A percentile compares a stretch with the other conserved stretches of the same genome.
Evolutionary conservation across 2,888 invertebrate species (phyloP).

Genomic region (Agriopis aurantiaria): DNA sequence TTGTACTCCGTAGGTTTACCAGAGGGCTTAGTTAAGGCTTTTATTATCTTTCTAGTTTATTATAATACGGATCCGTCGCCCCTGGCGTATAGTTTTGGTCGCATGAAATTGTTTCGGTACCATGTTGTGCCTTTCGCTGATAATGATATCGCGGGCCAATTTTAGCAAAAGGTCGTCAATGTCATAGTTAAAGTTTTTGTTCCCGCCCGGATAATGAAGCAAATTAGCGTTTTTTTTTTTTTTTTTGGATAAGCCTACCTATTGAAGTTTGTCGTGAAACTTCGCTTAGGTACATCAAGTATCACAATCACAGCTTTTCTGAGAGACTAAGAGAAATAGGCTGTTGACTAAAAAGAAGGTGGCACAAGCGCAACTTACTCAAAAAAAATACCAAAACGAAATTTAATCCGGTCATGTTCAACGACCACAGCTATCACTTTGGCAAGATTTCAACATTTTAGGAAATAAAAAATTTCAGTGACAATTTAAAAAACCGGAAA

Average conservation of each 20-base stretch:
- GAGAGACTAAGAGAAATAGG: no score
- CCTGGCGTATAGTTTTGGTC: slow-evolving; percentile 12
- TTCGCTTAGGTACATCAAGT: not conserved
- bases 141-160: slow-evolving; percentile 30
- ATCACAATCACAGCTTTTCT: no score
- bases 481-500: no score
- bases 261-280: not conserved
- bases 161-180: slow-evolving; percentile 38
- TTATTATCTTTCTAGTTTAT: slow-evolving; percentile 2
- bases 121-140: slow-evolving; percentile 45
- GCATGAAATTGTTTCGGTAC: slow-evolving; percentile 32
- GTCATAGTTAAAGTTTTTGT: slow-evolving; percentile 26
- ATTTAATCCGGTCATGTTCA: no score
- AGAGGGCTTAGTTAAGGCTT: slow-evolving; percentile 2
- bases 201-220: slow-evolving; percentile 5
- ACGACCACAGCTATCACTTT: no score
- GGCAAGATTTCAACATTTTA: no score
- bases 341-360: not conserved
- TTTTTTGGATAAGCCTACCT: not conserved
- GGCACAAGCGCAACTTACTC: not conserved
- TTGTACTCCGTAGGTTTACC: not conserved
- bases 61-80: not conserved
- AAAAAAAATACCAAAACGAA: not conserved
- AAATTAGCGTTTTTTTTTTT: not conserved
- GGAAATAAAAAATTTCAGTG: no score